These are phyloP conservation scores for Acanthopagrus latus DNA, from an alignment of 2,797 vertebrate species.

Conservation along the genomic window DNA sequence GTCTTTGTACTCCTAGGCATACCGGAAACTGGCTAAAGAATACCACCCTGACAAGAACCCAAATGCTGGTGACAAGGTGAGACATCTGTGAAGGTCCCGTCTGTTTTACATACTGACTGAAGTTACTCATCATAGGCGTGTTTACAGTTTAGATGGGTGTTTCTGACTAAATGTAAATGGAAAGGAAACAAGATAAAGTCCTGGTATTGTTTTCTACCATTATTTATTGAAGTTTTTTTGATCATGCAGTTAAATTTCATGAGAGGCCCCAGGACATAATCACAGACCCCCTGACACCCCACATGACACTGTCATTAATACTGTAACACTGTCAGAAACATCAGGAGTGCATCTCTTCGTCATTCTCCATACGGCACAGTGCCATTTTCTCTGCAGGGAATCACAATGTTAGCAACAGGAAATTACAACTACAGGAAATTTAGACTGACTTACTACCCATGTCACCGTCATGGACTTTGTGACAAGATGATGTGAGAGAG, in stretches of 20 bases:
- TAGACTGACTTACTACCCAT: neutral
- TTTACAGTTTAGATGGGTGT: neutral
- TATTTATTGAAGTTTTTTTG: neutral
- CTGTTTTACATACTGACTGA: neutral
- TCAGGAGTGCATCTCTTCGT: neutral
- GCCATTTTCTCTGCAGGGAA: conserved; percentile 13
- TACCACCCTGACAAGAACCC: conserved; percentile 99
- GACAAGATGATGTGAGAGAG: neutral
- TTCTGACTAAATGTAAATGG: neutral
- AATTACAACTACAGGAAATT: neutral
- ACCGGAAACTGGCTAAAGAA: conserved; percentile 97
- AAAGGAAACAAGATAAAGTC: neutral
- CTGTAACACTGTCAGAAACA: neutral
- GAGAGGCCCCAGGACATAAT: neutral
- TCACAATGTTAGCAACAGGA: conserved; percentile 5
- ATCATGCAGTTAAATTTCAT: neutral
- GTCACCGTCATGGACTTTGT: too few relatives aligned
- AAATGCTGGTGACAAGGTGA: conserved; percentile 98
- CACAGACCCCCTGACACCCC: neutral
- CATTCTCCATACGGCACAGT: neutral
- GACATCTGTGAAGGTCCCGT: neutral
- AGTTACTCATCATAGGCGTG: neutral
- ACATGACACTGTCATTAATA: neutral
- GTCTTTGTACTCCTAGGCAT: conserved; percentile 84
- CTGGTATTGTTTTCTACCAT: neutral